A percentile compares a stretch with the other conserved stretches of the same genome.
These are phyloP conservation scores for Oreotrochilus melanogaster DNA, from an alignment of 2,113 vertebrate genomes.

Conservation along the genomic window DNA sequence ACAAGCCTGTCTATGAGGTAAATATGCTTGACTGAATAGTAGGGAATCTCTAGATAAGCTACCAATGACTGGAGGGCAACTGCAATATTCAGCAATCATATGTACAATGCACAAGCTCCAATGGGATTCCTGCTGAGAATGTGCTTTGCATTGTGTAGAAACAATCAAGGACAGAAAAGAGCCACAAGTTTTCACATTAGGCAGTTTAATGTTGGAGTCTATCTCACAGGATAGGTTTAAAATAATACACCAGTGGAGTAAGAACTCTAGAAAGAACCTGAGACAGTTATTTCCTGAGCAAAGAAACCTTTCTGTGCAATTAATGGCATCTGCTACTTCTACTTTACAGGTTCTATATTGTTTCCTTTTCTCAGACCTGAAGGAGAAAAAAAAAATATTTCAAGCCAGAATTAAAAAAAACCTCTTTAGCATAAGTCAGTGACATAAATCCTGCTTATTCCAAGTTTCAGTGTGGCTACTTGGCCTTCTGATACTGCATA, in stretches of 20 bases:
- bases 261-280: neutral
- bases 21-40: conserved; percentile 26
- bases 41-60: conserved; percentile 27
- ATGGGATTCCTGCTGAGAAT: conserved; percentile 7
- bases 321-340: conserved; percentile 39
- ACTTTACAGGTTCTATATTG: conserved; percentile 19
- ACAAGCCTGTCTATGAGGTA: neutral
- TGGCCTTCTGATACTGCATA: neutral
- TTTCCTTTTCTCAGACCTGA: neutral
- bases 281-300: conserved; percentile 7
- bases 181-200: conserved; percentile 12
- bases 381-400: conserved; percentile 19
- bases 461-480: neutral
- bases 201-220: neutral
- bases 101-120: neutral
- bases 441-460: neutral
- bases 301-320: neutral
- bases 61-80: conserved; percentile 21
- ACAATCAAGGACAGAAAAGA: conserved; percentile 44
- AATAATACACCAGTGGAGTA: neutral
- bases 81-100: conserved; percentile 40
- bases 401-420: neutral
- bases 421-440: neutral
- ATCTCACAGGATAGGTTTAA: conserved; percentile 11
- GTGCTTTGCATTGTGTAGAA: conserved; percentile 33